A percentile compares a stretch with the other conserved stretches of the same genome.
phyloP scores from a whole-genome alignment of 2,888 invertebrate genomes.

The Drosophila hamatofila region DNA sequence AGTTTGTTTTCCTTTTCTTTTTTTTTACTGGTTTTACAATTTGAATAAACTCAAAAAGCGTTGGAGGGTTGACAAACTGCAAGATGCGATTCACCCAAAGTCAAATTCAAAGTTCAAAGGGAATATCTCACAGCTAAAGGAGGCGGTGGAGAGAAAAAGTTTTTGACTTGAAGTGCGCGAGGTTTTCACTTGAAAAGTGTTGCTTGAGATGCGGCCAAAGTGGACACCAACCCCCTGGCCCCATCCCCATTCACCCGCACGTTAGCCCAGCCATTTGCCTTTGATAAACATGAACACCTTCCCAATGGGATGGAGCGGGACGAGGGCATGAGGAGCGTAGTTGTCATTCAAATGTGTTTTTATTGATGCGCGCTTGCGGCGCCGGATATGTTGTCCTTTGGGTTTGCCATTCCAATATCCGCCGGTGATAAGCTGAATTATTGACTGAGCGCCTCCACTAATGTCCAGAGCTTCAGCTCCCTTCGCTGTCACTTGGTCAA shows the following conservation, averaged over 20 bases:
- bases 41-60: constrained; percentile 37
- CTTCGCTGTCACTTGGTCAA: constrained; percentile 42
- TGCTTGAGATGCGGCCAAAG: constrained; percentile 61
- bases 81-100: constrained; percentile 55
- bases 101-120: constrained; percentile 64
- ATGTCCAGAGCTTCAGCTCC: constrained; percentile 19
- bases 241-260: constrained; percentile 13
- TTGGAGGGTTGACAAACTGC: constrained; percentile 67
- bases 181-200: constrained; percentile 68
- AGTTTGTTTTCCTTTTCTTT: constrained; percentile 32
- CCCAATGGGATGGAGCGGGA: constrained; percentile 37
- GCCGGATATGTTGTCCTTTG: constrained; percentile 80
- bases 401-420: constrained; percentile 82
- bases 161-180: constrained; percentile 67
- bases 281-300: constrained; percentile 79
- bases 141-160: constrained; percentile 41
- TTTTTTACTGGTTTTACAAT: constrained; percentile 52
- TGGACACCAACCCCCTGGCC: constrained; percentile 38
- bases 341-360: constrained; percentile 74
- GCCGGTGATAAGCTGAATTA: constrained; percentile 85
- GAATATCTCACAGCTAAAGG: constrained; percentile 22
- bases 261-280: constrained; percentile 14
- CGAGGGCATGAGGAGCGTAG: neutral
- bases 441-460: constrained; percentile 61
- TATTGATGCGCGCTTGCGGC: constrained; percentile 72